Base-by-base conservation (phyloP, 2,113 vertebrate genomes). In the Cromileptes altivelis region DNA sequence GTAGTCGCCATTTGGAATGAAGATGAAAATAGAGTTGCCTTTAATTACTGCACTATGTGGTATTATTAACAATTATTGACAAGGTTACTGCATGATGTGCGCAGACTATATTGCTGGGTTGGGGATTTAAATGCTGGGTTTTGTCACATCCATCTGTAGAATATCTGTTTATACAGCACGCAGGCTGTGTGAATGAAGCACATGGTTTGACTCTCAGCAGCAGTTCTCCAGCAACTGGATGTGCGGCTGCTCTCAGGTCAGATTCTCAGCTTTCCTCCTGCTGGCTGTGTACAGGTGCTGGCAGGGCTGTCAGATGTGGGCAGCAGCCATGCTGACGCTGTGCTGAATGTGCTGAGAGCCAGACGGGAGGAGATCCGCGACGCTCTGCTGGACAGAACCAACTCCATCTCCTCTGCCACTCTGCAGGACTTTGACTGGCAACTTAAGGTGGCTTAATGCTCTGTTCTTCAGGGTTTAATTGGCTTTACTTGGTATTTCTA, bases 401-500 rank as follows among this genome's bases (percentile, higher is more conserved):
- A 96, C 80, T 91, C 78, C 33, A 97, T 98, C 81, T 97, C 97
- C 33, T 97, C 96, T 81, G 91, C 96, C 1, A 96, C 96, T 37
- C 95, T 99, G 40, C 96, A 97, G 82, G 96, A 99, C 93, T 99
- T 99, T 90, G 97, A 99, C 93, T 99, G 98, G 98, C 97, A 99
- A 80, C 93, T 99, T 70, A 99, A 99, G 97, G 98, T 99, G 75
- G 93, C 81, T 21, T 15, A 0, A 45, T 42, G 23, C 40, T 60
- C 58, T 1, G 25, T 25, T 40, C 9, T 13, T 49, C 11, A 17
- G 14, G 19, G 7, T 75, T 64, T 33, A 21, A 9, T 6, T 13
- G 4, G n/a, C 30, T 50, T 52, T 17, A 25, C 7, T 53, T 0
- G 1, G 13, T 17, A 27, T 30, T 21, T 75, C 4, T 23, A 3